A percentile compares a stretch with the other conserved stretches of the same genome.
phyloP scores from a whole-genome alignment of 2,113 vertebrate species.

The Rhinopomastus cyanomelas region DNA sequence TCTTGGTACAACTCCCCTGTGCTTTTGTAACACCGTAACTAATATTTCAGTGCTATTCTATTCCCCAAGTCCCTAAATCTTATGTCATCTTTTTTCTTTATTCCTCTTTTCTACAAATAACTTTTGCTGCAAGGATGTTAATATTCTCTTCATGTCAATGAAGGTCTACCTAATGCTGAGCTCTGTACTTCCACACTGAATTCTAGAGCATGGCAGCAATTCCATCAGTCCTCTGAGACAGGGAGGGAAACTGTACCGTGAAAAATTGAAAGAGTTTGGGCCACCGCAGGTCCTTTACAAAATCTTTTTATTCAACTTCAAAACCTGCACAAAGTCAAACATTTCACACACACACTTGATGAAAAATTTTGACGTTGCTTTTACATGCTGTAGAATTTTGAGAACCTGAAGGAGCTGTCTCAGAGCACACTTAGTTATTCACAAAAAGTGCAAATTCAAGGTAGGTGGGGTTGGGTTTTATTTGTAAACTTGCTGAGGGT shows the following conservation, averaged over 20 bases:
- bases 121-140: not conserved
- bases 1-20: slow-evolving; percentile 12
- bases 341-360: not conserved
- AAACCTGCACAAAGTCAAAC: not conserved
- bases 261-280: not conserved
- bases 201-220: not conserved
- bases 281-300: not conserved
- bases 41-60: not conserved
- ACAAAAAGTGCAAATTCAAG: not conserved
- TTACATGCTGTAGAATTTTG: not conserved
- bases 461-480: rapidly evolving
- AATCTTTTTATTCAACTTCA: not conserved
- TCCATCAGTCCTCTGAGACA: rapidly evolving
- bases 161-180: not conserved
- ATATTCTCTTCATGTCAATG: not conserved
- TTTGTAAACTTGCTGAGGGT: not conserved
- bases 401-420: not conserved
- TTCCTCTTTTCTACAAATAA: not conserved
- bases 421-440: not conserved
- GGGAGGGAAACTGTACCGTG: not conserved
- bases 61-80: not conserved
- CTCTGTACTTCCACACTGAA: not conserved
- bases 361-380: not conserved
- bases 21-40: not conserved
- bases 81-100: not conserved